Evolutionary conservation across 1,140 invertebrate species (phyloP).

Genomic region (Atta cephalotes): DNA sequence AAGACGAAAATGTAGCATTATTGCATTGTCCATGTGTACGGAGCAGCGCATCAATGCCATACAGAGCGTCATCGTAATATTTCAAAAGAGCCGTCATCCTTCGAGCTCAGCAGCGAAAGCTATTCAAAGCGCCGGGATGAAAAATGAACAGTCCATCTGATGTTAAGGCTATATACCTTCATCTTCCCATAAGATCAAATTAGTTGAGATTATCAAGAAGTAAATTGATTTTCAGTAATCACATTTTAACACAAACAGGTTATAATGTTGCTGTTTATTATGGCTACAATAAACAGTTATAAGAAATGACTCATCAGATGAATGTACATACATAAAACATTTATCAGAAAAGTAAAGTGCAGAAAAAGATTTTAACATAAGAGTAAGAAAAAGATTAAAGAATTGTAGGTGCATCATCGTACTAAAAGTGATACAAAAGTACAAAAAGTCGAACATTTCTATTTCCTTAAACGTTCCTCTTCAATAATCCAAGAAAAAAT

Average conservation of each 20-base stretch:
- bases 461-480: neutral
- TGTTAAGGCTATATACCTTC: constrained; percentile 35
- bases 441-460: neutral
- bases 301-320: neutral
- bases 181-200: constrained; percentile 17
- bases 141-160: constrained; percentile 68
- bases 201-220: constrained; percentile 33
- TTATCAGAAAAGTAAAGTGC: neutral
- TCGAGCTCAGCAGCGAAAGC: constrained; percentile 67
- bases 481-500: neutral
- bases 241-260: neutral
- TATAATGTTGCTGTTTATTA: neutral
- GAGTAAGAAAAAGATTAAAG: neutral
- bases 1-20: constrained; percentile 43
- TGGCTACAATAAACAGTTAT: neutral
- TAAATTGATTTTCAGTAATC: constrained; percentile 41
- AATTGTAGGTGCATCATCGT: neutral
- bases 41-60: constrained; percentile 63
- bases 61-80: constrained; percentile 68
- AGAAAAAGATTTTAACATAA: neutral
- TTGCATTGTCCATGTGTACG: constrained; percentile 9
- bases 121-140: constrained; percentile 69
- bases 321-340: neutral
- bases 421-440: neutral
- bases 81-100: constrained; percentile 71